Conservation (phyloP, 2,888 invertebrate genomes). For the Sesamia inferens region DNA sequence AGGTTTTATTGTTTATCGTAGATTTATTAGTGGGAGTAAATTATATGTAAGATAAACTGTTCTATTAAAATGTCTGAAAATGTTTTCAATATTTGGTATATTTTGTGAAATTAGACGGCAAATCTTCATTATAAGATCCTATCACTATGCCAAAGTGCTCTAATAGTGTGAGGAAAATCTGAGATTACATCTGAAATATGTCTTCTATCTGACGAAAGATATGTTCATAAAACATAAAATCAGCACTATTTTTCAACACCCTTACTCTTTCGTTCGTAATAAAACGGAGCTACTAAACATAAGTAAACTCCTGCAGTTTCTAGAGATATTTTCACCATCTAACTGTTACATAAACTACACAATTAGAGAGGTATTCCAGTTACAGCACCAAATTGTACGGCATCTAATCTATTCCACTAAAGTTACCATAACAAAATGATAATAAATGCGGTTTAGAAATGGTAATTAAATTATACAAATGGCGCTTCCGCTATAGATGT, state of each 20-base stretch:
- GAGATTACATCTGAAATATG: not conserved
- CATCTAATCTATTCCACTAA: not conserved
- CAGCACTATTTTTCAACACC: conserved; percentile 27
- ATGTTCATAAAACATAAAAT: conserved; percentile 30
- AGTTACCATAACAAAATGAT: not conserved
- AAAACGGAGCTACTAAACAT: conserved; percentile 37
- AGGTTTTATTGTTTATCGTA: conserved; percentile 52
- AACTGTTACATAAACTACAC: not conserved
- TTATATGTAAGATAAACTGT: conserved; percentile 3
- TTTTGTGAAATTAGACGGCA: no score
- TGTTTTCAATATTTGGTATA: not conserved
- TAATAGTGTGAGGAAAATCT: not conserved
- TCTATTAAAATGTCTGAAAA: not conserved
- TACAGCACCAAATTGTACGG: not conserved
- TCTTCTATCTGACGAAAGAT: conserved; percentile 3
- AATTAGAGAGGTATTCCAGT: not conserved
- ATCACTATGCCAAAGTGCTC: no score
- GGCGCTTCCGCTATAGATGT: not conserved
- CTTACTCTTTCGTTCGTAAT: conserved; percentile 25
- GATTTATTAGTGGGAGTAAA: conserved; percentile 42
- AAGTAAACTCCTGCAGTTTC: conserved; percentile 16
- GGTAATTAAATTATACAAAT: not conserved
- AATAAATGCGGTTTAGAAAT: not conserved
- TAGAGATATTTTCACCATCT: conserved; percentile 1
- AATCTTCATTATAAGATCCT: not conserved